Base-by-base conservation (phyloP, 2,113 vertebrate genomes). In the Blennius ocellaris region DNA sequence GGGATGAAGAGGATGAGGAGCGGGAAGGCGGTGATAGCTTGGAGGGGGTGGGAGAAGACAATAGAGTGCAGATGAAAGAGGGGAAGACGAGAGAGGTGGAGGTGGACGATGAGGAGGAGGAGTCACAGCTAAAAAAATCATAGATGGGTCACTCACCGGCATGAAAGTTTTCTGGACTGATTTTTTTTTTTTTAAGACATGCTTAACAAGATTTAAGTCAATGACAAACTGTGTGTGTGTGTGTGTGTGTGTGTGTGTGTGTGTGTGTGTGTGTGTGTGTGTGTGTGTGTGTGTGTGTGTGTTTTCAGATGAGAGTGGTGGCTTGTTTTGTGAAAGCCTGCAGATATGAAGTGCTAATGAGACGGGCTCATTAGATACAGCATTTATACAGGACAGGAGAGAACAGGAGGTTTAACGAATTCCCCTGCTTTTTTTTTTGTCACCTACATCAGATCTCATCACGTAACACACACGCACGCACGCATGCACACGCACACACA, bases 351-450 rank as follows among this genome's bases (percentile, higher is more conserved):
- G 36, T 59, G 69, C 76, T 90, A 90, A 93, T 86, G 85, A 93
- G 83, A 81, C 66, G 8, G 71, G 70, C 86, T 92, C 88, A 91
- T 94, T 92, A 91, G 87, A 86, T 45, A 43, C 1, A 74, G 56
- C 43, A 36, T 80, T 82, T 69, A 77, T 61, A 73, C 68, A 66
- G 48, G 58, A 80, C 69, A 52, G 21, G 82, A 70, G 21, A 73
- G 76, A 63, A 82, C 71, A 61, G 66, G n/a, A 73, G 50, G 40
- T 67, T 77, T 85, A 83, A 90, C 68, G 73, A 89, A 89, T 87
- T 77, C 60, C 37, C 59, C 49, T 52, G 52, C 53, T 69, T 43
- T 21, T 53, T 10, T 68, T 72, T 81, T 5, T 59, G 51, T 80
- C 43, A 8, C 21, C 39, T 47, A 48, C 58, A 66, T 73, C 54